A percentile compares a stretch with the other conserved stretches of the same genome.
phyloP scores from a whole-genome alignment of 2,888 invertebrate genomes.

The Priocnemis perturbator region DNA sequence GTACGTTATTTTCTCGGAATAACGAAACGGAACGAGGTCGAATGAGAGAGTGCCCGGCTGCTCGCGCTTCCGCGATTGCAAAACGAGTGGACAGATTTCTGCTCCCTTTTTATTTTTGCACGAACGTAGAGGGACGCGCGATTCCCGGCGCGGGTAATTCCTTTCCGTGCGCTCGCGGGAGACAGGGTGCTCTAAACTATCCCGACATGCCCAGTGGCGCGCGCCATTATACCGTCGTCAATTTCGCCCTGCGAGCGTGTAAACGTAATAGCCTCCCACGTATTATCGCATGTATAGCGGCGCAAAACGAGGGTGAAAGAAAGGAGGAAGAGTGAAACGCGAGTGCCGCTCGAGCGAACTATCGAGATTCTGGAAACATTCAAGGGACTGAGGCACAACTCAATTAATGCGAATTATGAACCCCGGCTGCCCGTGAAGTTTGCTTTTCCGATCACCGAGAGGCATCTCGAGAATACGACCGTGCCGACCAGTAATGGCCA shows the following conservation, averaged over 20 bases:
- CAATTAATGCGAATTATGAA: constrained; percentile 31
- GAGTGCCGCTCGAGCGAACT: neutral
- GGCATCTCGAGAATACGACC: constrained; percentile 30
- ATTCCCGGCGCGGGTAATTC: neutral
- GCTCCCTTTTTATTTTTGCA: constrained; percentile 2
- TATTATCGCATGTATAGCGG: too few relatives aligned
- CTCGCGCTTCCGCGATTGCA: neutral
- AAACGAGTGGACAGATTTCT: neutral
- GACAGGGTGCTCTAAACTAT: neutral
- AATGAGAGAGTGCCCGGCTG: constrained; percentile 22
- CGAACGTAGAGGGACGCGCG: constrained; percentile 1
- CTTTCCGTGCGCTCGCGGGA: neutral
- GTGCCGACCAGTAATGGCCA: constrained; percentile 43
- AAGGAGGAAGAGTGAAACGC: too few relatives aligned
- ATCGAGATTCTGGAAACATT: neutral
- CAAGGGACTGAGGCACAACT: neutral
- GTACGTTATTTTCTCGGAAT: constrained; percentile 60
- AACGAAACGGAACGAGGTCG: constrained; percentile 51
- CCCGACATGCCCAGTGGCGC: too few relatives aligned
- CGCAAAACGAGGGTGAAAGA: too few relatives aligned
- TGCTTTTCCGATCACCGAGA: constrained; percentile 34
- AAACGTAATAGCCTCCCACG: too few relatives aligned
- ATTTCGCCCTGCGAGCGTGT: too few relatives aligned
- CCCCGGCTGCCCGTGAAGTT: constrained; percentile 46
- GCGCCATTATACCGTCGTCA: too few relatives aligned